Conservation (phyloP, 2,888 invertebrate species). For the Cantharis rustica region DNA sequence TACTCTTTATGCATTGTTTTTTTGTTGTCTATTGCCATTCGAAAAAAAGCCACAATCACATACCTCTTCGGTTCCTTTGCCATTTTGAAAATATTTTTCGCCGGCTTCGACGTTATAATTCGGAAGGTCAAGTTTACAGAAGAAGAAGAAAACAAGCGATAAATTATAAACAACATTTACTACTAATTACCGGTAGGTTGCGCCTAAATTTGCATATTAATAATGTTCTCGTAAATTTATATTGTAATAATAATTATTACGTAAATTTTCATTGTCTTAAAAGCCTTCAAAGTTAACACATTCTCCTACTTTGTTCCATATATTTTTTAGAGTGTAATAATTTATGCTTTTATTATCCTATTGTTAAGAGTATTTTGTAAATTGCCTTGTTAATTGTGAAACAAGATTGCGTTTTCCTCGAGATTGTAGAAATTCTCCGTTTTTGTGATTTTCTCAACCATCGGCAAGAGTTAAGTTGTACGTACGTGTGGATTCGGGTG, state of each 20-base stretch:
- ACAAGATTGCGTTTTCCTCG: conserved; percentile 26
- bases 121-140: conserved; percentile 24
- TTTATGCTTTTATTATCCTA: conserved; percentile 30
- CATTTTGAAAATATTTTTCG: background rate
- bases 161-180: conserved; percentile 10
- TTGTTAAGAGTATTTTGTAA: conserved; percentile 28
- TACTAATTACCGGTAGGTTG: conserved; percentile 3
- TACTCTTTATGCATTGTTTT: conserved; percentile 39
- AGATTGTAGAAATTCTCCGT: conserved; percentile 5
- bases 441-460: background rate
- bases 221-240: conserved; percentile 27
- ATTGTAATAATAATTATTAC: conserved; percentile 17
- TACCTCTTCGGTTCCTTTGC: conserved; percentile 25
- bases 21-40: conserved; percentile 40
- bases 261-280: conserved; percentile 24
- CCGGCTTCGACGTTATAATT: background rate
- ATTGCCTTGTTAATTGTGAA: conserved; percentile 25
- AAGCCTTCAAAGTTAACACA: conserved; percentile 25
- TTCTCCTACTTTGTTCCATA: conserved; percentile 29
- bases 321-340: conserved; percentile 31
- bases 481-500: background rate
- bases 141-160: background rate
- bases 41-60: conserved; percentile 44
- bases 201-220: conserved; percentile 24
- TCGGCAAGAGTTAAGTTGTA: background rate